Percentiles rank a stretch among this genome's conserved stretches.
phyloP scores from a whole-genome alignment of 2,113 vertebrate genomes.

The Poeciliopsis prolifica region DNA sequence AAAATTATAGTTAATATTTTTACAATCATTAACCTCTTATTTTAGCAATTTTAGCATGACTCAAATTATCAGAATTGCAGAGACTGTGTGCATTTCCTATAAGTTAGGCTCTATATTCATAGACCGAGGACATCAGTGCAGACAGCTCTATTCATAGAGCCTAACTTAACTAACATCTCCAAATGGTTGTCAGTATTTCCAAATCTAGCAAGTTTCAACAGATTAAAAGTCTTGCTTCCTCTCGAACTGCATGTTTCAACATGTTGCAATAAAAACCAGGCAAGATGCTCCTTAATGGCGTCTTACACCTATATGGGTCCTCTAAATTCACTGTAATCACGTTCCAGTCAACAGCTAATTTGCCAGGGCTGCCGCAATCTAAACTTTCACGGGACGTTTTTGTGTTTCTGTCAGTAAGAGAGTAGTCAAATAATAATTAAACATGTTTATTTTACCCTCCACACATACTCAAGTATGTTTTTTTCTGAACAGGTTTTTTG shows the following conservation, averaged over 20 bases:
- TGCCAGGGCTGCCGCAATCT: background rate
- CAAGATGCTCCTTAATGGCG: background rate
- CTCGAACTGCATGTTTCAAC: no score
- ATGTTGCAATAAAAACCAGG: background rate
- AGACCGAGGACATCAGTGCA: no score
- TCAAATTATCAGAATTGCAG: background rate
- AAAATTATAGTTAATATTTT: background rate
- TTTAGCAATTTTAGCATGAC: background rate
- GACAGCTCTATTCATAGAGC: background rate
- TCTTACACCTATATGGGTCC: background rate
- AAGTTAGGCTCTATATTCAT: background rate
- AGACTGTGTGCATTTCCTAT: background rate
- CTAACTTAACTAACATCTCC: background rate
- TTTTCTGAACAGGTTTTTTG: slow-evolving; percentile 25
- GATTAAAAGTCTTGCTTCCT: background rate
- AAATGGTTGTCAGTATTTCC: background rate
- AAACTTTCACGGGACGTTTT: background rate
- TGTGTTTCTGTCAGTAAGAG: background rate
- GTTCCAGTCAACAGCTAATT: background rate
- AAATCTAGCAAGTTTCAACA: background rate
- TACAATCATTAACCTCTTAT: background rate
- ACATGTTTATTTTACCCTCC: background rate
- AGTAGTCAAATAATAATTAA: background rate
- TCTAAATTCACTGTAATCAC: background rate
- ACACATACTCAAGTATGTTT: background rate